Evolutionary conservation across 2,113 vertebrate genomes (phyloP), one percentile per base, ranked within the genome.

Genomic region (Oryctolagus cuniculus): DNA sequence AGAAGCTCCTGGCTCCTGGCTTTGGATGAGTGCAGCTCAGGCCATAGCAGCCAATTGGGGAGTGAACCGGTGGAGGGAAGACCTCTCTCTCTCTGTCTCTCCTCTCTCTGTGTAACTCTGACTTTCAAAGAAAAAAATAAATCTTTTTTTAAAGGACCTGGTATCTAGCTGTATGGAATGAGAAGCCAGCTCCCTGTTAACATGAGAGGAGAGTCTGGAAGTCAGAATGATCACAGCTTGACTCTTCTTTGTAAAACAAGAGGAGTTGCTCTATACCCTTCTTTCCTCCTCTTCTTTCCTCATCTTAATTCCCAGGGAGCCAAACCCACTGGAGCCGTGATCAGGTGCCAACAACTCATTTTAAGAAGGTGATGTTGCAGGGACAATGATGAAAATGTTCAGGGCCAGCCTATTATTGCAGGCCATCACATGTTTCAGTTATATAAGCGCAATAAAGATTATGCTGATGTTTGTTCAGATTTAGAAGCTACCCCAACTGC

Each of bases 391-490:
- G 61, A 77, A 90, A 82, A 34, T 38, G 55, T 77, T 17, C 13
- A 36, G 51, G 27, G 66, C 44, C 51, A 88, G 25, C 31, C 55
- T 44, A 79, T 88, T 87, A 55, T 73, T 94, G 78, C 13, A 88
- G 74, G 49, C 9, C 78, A 93, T 51, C 31, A 22, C 8, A 3
- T 9, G 21, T 70, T 83, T 74, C 63, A 66, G 24, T 79, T 93
- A 92, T 10, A 66, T 36, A 61, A 93, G 8, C 79, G 55, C 82
- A 70, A n/a, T 55, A 85, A 84, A 69, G 12, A 51, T 34, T 51
- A 27, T 36, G 63, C 36, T 91, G 79, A 64, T 64, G 36, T 75
- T 92, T 73, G 6, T 89, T 95, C 82, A 89, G 83, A 90, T 87
- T 89, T 53, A 72, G 36, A 34, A 80, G 15, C 2, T 2, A 19